Base-by-base conservation (phyloP, 2,888 invertebrate genomes). In the Drosophila leonis region DNA sequence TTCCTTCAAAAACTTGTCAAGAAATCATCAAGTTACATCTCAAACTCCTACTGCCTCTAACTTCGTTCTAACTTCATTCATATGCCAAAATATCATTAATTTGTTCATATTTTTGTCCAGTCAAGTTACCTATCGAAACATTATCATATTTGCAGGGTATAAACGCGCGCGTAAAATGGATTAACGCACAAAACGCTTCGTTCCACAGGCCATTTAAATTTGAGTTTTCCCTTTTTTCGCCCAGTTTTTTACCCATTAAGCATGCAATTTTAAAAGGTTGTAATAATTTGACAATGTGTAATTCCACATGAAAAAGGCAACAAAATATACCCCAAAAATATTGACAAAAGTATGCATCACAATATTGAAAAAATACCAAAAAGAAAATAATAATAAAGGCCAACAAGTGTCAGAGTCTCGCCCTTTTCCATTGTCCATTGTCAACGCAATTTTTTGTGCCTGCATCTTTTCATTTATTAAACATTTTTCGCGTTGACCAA, bases 211-310 rank as follows among this genome's bases (percentile, higher is more conserved):
- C 60, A 62, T 67, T 78, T 62, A 62, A 55, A 51, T 35, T 35
- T 29, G 9, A 13, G 35, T 64, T 72, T 20, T 20, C n/a, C 8
- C 3, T 2, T 39, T 44, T 46, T 73, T 52, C 41, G 29, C 35
- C 49, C 7, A 3, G 3, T 29, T 10, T 59, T 33, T 42, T 64
- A 55, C 51, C 31, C 49, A 65, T 80, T 69, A 63, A 67, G 54
- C 33, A 67, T 76, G 37, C 27, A 67, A 67, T 65, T 79, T 80
- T 72, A 67, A 76, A 79, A 70, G 64, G 65, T 61, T 71, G 69
- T 69, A 66, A 75, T 79, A 75, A 72, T 67, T 67, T 80, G 65
- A 64, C 76, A 66, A 75, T 69, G 56, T 78, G 65, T 31, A 67
- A 61, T 59, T 67, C 37, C 37, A 13, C 20, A 18, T 31, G 51